Percentiles rank a stretch among this genome's conserved stretches.
Conservation (phyloP, 2,888 invertebrate species). For the Alentia gelatinosa region DNA sequence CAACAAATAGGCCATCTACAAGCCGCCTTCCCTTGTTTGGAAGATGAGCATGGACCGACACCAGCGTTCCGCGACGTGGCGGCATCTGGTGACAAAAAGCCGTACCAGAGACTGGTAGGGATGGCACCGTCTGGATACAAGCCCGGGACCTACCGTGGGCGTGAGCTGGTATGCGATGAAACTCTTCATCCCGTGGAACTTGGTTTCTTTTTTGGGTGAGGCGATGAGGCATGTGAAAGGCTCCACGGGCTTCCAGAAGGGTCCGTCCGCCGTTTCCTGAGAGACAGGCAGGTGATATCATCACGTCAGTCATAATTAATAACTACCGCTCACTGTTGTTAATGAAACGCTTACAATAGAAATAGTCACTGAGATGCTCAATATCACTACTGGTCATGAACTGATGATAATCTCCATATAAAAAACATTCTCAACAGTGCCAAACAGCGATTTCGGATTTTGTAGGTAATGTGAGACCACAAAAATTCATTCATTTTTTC, state of each 20-base stretch:
- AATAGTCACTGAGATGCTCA: too few relatives aligned
- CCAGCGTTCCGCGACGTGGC: background rate
- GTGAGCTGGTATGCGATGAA: conserved; percentile 98
- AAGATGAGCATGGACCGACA: background rate
- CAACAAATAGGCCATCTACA: background rate
- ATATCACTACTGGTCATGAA: too few relatives aligned
- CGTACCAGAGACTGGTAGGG: background rate
- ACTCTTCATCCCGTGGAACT: conserved; percentile 97
- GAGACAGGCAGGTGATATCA: background rate
- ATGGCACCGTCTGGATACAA: background rate
- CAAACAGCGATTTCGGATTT: too few relatives aligned
- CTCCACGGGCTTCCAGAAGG: conserved; percentile 88
- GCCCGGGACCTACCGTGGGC: conserved; percentile 85
- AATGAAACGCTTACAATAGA: background rate
- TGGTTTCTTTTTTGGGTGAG: conserved; percentile 98
- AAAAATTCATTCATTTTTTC: too few relatives aligned
- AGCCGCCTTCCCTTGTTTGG: background rate
- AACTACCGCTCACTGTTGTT: background rate
- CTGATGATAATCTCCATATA: too few relatives aligned
- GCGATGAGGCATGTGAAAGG: conserved; percentile 92
- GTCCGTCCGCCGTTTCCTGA: conserved; percentile 86
- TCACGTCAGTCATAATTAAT: background rate
- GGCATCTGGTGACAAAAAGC: background rate
- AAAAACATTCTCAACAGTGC: too few relatives aligned
- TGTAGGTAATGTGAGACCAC: too few relatives aligned